Base-by-base conservation (phyloP, 2,113 vertebrate species). In the Rostratula benghalensis region DNA sequence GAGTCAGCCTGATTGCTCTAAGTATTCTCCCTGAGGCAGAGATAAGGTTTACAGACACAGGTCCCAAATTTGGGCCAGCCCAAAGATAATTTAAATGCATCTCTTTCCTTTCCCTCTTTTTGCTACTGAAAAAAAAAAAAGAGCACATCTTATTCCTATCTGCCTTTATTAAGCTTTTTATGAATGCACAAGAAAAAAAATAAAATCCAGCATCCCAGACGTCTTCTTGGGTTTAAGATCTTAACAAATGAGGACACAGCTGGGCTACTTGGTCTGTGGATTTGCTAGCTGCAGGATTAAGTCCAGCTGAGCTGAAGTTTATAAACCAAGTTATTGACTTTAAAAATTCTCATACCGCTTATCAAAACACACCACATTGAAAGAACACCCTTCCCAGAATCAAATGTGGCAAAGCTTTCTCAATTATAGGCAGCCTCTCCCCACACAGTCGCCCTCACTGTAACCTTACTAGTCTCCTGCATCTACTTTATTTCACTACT, bases 191-290 rank as follows among this genome's bases (percentile, higher is more conserved):
- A 68, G 60, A 19, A 39, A 39, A 10, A 93, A 91, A 68, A 87
- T 11, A 67, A 76, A 67, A 67, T n/a, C 75, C 94, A 89, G 82
- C 91, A 85, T 82, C 91, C 95, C 74, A 88, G 87, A 91, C 67
- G 6, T 94, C 91, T 80, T 85, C 89, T 85, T 91, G 74, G 95
- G 93, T 96, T 96, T 94, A 96, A 96, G 96, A 97, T 97, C 95
- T 96, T 95, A 96, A 96, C 95, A 97, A 97, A 95, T 96, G 96
- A 96, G 93, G 91, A 96, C 94, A 96, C 95, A 95, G 95, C 92
- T 94, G 93, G 96, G 91, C 87, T 96, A 95, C 95, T 95, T 96
- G 92, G 83, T 96, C 61, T 83, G 84, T 95, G 94, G 95, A 96
- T 97, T 96, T 96, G 57, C 95, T 93, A 93, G 96, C 95, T 96